These are phyloP conservation scores for Diploptera punctata DNA, from an alignment of 2,888 invertebrate genomes.

Conservation along the genomic window DNA sequence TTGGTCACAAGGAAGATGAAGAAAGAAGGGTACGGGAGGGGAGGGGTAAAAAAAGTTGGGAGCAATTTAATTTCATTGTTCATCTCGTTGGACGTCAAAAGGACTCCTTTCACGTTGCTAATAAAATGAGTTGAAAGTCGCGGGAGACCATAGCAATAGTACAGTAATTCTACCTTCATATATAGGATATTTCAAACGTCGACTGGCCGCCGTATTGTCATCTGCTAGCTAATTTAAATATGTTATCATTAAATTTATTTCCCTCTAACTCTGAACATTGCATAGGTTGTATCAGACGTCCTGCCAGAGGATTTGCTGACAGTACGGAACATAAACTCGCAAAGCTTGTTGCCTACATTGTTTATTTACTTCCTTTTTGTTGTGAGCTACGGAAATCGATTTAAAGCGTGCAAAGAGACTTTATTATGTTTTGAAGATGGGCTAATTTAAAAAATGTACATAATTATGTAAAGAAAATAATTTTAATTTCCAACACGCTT, in stretches of 20 bases:
- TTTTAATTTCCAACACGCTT: no score
- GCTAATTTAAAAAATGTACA: no score
- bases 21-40: slow-evolving; percentile 13
- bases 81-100: slow-evolving; percentile 40
- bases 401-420: no score
- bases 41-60: slow-evolving; percentile 23
- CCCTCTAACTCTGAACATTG: neutral
- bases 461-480: no score
- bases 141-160: slow-evolving; percentile 22
- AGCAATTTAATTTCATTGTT: slow-evolving; percentile 45
- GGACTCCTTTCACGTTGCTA: slow-evolving; percentile 37
- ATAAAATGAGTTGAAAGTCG: slow-evolving; percentile 41
- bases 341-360: no score
- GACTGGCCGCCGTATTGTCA: neutral
- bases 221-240: neutral
- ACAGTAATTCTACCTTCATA: neutral
- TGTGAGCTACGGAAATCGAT: no score
- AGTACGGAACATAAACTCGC: no score
- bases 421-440: no score
- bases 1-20: slow-evolving; percentile 41
- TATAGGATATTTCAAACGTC: neutral
- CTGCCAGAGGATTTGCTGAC: no score
- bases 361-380: no score
- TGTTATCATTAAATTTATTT: neutral
- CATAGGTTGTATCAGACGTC: no score